phyloP scores from a whole-genome alignment of 2,113 vertebrate genomes.

The Thalassoma bifasciatum region DNA sequence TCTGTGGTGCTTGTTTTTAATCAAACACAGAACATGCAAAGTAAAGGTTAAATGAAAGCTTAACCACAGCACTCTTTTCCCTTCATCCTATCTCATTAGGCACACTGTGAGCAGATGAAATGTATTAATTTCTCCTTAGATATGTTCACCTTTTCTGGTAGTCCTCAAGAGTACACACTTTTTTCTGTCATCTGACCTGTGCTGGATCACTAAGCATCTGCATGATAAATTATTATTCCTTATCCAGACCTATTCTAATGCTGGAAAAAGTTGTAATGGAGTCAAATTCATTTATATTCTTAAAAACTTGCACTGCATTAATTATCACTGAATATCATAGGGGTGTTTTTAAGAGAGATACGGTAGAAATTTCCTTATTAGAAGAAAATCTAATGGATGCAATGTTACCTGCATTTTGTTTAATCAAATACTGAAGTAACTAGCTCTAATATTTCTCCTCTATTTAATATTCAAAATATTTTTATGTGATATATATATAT shows the following conservation, averaged over 20 bases:
- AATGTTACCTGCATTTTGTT: no score
- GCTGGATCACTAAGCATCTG: background rate
- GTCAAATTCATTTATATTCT: background rate
- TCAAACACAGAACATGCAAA: background rate
- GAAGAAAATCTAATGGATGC: no score
- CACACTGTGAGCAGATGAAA: background rate
- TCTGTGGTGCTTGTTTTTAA: conserved; percentile 1
- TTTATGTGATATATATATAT: no score
- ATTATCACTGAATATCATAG: background rate
- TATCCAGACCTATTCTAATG: background rate
- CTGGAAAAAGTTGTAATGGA: background rate
- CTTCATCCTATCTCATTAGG: background rate
- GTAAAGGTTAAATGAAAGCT: background rate
- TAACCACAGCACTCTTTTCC: background rate
- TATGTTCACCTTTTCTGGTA: conserved; percentile 20
- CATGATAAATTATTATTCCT: background rate
- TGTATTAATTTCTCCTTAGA: conserved; percentile 5
- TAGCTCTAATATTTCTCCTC: no score
- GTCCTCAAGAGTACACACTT: background rate
- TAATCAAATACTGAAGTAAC: no score
- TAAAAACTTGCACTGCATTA: conserved; percentile 1
- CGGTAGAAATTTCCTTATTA: no score
- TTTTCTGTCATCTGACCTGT: conserved; percentile 36
- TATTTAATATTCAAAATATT: no score
- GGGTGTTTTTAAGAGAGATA: background rate